Percentiles rank a stretch among this genome's conserved stretches.
Evolutionary conservation across 2,113 vertebrate species (phyloP).

Genomic region (Eptatretus burgeri): DNA sequence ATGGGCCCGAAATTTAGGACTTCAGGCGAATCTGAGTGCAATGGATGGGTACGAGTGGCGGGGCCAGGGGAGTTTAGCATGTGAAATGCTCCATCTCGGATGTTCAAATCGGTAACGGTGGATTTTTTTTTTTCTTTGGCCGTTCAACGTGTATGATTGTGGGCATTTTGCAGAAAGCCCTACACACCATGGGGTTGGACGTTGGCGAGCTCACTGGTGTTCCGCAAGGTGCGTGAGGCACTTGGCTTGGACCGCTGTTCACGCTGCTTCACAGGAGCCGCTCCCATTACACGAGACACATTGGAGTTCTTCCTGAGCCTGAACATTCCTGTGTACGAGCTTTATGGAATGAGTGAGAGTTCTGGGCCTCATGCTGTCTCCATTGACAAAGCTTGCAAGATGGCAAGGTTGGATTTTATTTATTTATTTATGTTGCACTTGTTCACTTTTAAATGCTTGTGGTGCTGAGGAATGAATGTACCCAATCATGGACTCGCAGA

Average conservation of each 20-base stretch:
- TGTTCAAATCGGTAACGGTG: background rate
- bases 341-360: slow-evolving; percentile 4
- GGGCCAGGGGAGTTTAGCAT: background rate
- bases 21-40: slow-evolving; percentile 20
- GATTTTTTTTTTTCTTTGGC: background rate
- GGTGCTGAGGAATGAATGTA: too few species aligned
- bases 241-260: background rate
- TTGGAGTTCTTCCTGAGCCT: slow-evolving; percentile 1
- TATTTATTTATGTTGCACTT: too few species aligned
- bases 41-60: slow-evolving; percentile 18
- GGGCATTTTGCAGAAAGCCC: background rate
- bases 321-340: background rate
- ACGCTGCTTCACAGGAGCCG: background rate
- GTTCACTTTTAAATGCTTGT: too few species aligned
- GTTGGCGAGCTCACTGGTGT: slow-evolving; percentile 3
- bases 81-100: background rate
- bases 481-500: too few species aligned
- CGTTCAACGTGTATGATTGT: background rate
- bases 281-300: background rate
- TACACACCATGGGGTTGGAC: background rate
- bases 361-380: background rate
- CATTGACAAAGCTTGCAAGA: background rate
- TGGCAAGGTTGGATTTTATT: background rate
- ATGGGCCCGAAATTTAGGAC: slow-evolving; percentile 25
- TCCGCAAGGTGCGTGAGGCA: background rate